Percentiles rank a stretch among this genome's conserved stretches.
These are phyloP conservation scores for Cliona cf. orientalis DNA, from an alignment of 37 sponge, comb jelly and placozoan genomes.

Conservation along the genomic window DNA sequence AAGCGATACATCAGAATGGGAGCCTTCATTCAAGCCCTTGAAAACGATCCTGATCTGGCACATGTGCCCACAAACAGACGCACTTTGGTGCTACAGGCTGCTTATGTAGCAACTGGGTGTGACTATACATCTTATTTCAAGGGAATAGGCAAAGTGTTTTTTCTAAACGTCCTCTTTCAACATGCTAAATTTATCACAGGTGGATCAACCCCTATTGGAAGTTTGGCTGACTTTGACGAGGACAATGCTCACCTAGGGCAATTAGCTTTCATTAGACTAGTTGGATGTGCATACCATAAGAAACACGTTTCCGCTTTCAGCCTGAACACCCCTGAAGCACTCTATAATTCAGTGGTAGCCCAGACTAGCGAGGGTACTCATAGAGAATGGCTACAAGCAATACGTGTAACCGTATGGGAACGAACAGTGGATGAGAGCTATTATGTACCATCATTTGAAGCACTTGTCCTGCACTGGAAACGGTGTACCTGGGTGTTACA, in stretches of 20 bases:
- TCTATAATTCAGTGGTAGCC: no score
- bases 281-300: conserved; percentile 29
- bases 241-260: not conserved
- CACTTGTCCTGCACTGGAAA: conserved; percentile 24
- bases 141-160: conserved; percentile 10
- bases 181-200: conserved; percentile 32
- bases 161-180: conserved; percentile 17
- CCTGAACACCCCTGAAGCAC: not conserved
- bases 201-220: not conserved
- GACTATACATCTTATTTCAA: conserved; percentile 41
- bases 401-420: conserved; percentile 13
- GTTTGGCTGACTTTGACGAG: not conserved
- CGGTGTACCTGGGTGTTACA: conserved; percentile 11
- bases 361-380: not conserved
- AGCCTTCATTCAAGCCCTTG: not conserved
- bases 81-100: not conserved
- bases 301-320: conserved; percentile 25
- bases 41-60: conserved; percentile 27
- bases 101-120: conserved; percentile 24
- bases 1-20: not conserved
- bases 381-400: conserved; percentile 17
- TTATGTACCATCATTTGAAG: conserved; percentile 15
- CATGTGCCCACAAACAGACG: not conserved
- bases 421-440: conserved; percentile 9
- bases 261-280: conserved; percentile 18